Base-by-base conservation (phyloP, 2,113 vertebrate species). In the Atractosteus spatula region DNA sequence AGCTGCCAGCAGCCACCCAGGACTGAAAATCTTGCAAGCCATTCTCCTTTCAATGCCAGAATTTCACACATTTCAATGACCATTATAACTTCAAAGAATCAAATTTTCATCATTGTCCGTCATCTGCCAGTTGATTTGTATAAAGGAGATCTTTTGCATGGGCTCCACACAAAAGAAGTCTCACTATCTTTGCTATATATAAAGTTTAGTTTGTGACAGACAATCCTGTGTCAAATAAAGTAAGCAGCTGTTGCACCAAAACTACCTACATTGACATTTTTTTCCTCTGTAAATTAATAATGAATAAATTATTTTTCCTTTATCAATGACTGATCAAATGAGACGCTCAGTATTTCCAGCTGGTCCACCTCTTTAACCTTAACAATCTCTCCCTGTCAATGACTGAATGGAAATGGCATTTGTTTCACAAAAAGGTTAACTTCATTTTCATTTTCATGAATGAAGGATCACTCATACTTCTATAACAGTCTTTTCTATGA, bases 51-150 rank as follows among this genome's bases (percentile, higher is more conserved):
- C 95, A 97, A 92, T 94, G 85, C 87, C 90, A 93, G 91, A 96
- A 93, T 95, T 96, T 96, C 94, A 97, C 95, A 97, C 95, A 90
- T 96, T 95, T 98, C 96, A 98, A 96, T 95, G 91, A 94, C 93
- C 92, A 94, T 96, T 97, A 96, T 91, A 91, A 96, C 95, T 98
- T 98, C 95, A 97, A 96, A 97, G 96, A 96, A 96, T 96, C 93
- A 95, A 94, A 95, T 96, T 96, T 96, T 96, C 94, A 95, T 96
- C 93, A 96, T 94, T 95, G 94, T 96, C 94, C 88, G 79, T 97
- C 93, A 95, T 96, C 94, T 93, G 92, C 92, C 84, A 75, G 87
- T 91, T 93, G 93, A 94, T 95, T 93, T 94, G 94, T 94, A 93
- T 92, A 94, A 94, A 96, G 88, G 87, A 89, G 91, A 89, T 92